A percentile compares a stretch with the other conserved stretches of the same genome.
These are phyloP conservation scores for Pavo muticus DNA, from an alignment of 2,113 vertebrate species.

Conservation along the genomic window DNA sequence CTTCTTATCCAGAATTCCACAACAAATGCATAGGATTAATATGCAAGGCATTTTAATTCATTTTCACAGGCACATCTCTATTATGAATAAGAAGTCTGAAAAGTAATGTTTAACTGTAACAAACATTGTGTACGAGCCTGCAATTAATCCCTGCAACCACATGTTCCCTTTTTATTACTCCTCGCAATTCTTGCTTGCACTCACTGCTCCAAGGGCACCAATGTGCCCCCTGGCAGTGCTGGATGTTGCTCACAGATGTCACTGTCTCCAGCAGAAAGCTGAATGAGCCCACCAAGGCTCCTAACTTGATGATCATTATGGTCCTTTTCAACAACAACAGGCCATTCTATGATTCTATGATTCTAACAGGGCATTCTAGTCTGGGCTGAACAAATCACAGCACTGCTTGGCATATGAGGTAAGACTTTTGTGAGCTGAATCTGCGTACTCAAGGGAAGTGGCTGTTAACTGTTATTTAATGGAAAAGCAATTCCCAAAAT, in stretches of 20 bases:
- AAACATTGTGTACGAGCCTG: neutral
- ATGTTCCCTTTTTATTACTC: neutral
- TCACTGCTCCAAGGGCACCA: neutral
- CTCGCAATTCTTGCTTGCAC: neutral
- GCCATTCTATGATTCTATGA: no score
- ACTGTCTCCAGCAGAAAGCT: neutral
- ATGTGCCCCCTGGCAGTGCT: neutral
- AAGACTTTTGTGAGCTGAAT: neutral
- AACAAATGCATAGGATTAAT: neutral
- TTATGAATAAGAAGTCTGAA: neutral
- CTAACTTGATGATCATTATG: no score
- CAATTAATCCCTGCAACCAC: neutral
- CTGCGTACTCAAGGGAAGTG: neutral
- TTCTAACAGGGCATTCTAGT: neutral
- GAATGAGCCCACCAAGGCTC: neutral
- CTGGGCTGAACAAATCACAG: neutral
- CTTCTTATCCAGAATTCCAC: neutral
- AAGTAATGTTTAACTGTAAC: neutral
- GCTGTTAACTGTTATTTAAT: neutral
- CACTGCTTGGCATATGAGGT: neutral
- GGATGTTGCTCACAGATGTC: neutral
- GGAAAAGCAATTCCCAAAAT: neutral
- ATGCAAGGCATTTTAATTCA: neutral
- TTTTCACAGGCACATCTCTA: slow-evolving; percentile 8
- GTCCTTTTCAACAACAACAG: no score